Conservation (phyloP, 2,113 vertebrate species). For the Eupsittula cactorum region DNA sequence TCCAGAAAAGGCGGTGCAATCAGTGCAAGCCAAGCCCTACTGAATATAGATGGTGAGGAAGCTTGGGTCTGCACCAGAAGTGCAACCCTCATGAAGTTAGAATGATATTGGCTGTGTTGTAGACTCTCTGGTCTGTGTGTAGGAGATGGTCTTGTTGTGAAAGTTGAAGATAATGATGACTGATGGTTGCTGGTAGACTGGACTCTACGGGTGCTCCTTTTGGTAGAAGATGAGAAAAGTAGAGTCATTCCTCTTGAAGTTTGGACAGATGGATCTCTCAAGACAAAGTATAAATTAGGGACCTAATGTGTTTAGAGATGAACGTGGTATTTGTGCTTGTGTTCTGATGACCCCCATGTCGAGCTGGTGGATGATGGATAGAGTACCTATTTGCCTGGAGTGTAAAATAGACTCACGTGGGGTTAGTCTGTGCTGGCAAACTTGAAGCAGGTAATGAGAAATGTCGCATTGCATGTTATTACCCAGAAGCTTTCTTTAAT, state of each 20-base stretch:
- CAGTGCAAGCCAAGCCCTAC: neutral
- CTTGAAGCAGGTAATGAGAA: neutral
- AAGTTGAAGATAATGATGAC: neutral
- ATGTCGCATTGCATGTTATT: neutral
- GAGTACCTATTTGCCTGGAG: neutral
- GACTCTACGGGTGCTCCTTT: neutral
- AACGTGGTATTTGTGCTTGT: neutral
- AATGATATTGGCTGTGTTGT: neutral
- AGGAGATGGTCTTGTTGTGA: neutral
- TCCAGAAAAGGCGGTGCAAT: neutral
- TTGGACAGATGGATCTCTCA: neutral
- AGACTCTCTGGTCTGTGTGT: neutral
- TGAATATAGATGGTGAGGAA: neutral
- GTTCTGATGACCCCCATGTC: neutral
- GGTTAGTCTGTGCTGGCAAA: neutral
- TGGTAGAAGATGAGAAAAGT: neutral
- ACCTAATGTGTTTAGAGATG: neutral
- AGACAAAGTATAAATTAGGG: neutral
- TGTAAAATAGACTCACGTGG: neutral
- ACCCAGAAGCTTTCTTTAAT: neutral
- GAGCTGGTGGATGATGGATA: neutral
- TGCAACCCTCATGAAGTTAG: neutral
- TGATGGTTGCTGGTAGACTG: neutral
- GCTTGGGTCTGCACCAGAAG: neutral
- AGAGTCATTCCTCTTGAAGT: neutral